Evolutionary conservation across 1,140 invertebrate species (phyloP), one percentile per base, ranked within the genome.

Genomic region (Bicyclus anynana): DNA sequence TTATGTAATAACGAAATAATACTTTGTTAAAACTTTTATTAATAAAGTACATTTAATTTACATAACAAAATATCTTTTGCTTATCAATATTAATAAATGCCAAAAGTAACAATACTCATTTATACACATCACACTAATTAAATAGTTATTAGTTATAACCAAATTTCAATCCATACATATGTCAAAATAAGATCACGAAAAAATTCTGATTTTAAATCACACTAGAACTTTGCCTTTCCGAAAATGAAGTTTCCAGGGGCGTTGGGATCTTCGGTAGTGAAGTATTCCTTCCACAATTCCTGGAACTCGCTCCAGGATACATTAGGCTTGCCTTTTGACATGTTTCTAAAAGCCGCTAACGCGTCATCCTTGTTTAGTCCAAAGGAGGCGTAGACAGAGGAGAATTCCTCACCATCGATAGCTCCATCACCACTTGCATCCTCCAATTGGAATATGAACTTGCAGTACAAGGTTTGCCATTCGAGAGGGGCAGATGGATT

Each of bases 391-490:
- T 93, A 95, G 9, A 95, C 94, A 33, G 92, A 90, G 9, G 92
- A 92, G 78, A 95, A 96, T 72, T 95, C 95, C 12, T 92, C 90
- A 53, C 92, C 92, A 74, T 96, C 95, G 65, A 95, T 95, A 40
- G 90, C 89, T 18, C 94, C 94, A 73, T 96, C 94, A 42, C 92
- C 93, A 62, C 94, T 95, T 37, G 94, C 93, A 69, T 96, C 95
- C 77, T 95, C 93, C 42, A 95, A 87, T 58, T 95, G 92, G 79
- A 96, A 96, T 90, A 95, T 95, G 72, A 95, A 94, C 65, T 94
- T 92, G 91, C 94, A 93, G 81, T 95, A 96, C 27, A 90, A 89
- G 48, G 80, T 90, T 67, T 95, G 94, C 95, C 95, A 96, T 53
- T 95, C 94, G 35, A 93, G 87, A n/a, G 93, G 90, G 20, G 91